phyloP scores from a whole-genome alignment of 2,113 vertebrate genomes.

The Zingel zingel region DNA sequence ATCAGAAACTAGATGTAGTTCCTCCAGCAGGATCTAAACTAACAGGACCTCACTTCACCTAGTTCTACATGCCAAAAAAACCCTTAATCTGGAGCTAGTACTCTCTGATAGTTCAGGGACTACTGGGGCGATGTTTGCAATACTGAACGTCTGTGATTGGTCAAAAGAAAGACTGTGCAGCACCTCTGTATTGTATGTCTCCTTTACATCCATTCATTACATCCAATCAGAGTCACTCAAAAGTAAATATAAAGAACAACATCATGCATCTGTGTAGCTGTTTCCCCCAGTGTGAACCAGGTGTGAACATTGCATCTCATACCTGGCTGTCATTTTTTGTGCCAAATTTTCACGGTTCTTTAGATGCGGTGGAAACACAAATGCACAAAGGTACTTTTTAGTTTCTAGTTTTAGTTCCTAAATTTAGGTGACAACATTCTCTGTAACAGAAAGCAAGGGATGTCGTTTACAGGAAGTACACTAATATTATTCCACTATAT shows the following conservation, averaged over 20 bases:
- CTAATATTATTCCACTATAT: neutral
- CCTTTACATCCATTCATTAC: neutral
- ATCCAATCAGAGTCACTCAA: neutral
- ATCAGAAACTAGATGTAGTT: neutral
- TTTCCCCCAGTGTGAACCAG: neutral
- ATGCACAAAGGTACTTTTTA: neutral
- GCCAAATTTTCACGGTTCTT: neutral
- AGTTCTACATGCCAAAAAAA: neutral
- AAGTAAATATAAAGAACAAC: neutral
- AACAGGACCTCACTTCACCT: neutral
- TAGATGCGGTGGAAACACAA: no score
- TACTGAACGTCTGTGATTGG: neutral
- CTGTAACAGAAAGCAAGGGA: neutral
- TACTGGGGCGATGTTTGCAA: neutral
- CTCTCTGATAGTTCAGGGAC: neutral
- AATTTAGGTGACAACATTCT: neutral
- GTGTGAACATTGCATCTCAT: neutral
- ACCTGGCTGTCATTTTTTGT: neutral
- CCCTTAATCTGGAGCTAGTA: neutral
- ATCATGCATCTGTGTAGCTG: neutral
- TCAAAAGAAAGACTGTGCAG: neutral
- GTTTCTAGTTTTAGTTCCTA: neutral
- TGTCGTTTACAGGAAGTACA: neutral
- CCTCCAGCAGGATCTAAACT: neutral
- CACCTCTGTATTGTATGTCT: neutral